Conservation (phyloP, 2,888 invertebrate species). For the Ischnura elegans region DNA sequence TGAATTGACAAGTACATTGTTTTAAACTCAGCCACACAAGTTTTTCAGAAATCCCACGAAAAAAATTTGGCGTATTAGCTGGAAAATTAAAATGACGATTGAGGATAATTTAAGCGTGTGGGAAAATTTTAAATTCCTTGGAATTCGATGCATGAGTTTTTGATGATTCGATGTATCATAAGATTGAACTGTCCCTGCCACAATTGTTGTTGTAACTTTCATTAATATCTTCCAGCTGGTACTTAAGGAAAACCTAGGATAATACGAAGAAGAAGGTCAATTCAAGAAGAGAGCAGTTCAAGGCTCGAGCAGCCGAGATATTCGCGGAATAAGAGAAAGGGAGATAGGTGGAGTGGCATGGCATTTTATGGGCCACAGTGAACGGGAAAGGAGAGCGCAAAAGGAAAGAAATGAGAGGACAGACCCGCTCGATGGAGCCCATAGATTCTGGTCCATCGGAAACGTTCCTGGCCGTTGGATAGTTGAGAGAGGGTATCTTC, state of each 20-base stretch:
- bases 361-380: background rate
- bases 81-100: too few species aligned
- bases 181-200: background rate
- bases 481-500: constrained; percentile 48
- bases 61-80: too few species aligned
- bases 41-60: too few species aligned
- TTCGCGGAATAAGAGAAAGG: background rate
- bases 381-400: background rate
- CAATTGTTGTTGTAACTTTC: background rate
- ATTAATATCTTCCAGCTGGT: background rate
- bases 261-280: too few species aligned
- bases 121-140: too few species aligned
- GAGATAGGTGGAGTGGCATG: background rate
- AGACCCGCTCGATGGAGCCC: constrained; percentile 44
- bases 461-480: constrained; percentile 58
- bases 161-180: too few species aligned
- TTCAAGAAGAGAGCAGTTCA: background rate
- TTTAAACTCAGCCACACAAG: too few species aligned
- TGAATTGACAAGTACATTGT: too few species aligned
- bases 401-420: constrained; percentile 24
- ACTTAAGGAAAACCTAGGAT: background rate
- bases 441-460: constrained; percentile 67
- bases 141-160: too few species aligned
- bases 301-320: background rate
- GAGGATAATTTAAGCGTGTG: too few species aligned